phyloP scores from a whole-genome alignment of 2,113 vertebrate genomes.

The Albula goreensis region DNA sequence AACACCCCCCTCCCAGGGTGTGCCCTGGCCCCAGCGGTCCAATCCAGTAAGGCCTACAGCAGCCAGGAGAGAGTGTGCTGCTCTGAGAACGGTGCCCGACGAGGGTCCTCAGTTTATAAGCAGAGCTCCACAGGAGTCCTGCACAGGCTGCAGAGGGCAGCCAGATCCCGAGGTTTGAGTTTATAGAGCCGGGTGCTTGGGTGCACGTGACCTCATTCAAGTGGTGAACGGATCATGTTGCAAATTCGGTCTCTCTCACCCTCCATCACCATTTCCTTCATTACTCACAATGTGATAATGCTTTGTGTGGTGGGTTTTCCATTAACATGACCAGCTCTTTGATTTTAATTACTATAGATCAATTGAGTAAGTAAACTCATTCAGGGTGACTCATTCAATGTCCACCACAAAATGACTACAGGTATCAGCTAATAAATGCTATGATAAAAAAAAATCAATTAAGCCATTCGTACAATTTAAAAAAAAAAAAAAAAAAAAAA shows the following conservation, averaged over 20 bases:
- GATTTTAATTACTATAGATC: neutral
- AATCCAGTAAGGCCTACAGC: slow-evolving; percentile 40
- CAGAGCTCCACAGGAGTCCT: slow-evolving; percentile 60
- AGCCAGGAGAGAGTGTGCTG: slow-evolving; percentile 47
- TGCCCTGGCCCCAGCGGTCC: slow-evolving; percentile 41
- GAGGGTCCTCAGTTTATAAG: slow-evolving; percentile 49
- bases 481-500: too few relatives aligned
- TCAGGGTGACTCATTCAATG: neutral
- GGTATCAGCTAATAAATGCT: neutral
- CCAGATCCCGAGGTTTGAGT: slow-evolving; percentile 75
- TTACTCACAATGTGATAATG: neutral
- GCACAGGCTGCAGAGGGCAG: slow-evolving; percentile 61
- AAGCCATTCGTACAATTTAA: too few relatives aligned
- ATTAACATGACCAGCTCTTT: neutral
- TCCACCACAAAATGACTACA: neutral
- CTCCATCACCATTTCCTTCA: slow-evolving; percentile 19
- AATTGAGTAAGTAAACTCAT: neutral
- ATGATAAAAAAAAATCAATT: neutral
- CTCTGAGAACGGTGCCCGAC: slow-evolving; percentile 42
- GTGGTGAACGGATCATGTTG: slow-evolving; percentile 59
- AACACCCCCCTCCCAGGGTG: slow-evolving; percentile 42
- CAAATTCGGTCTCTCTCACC: slow-evolving; percentile 16
- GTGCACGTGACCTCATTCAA: slow-evolving; percentile 65
- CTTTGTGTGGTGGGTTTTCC: neutral
- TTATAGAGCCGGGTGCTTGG: slow-evolving; percentile 61